Evolutionary conservation across 2,797 vertebrate genomes (phyloP).

Genomic region (Enteromius radiatus): DNA sequence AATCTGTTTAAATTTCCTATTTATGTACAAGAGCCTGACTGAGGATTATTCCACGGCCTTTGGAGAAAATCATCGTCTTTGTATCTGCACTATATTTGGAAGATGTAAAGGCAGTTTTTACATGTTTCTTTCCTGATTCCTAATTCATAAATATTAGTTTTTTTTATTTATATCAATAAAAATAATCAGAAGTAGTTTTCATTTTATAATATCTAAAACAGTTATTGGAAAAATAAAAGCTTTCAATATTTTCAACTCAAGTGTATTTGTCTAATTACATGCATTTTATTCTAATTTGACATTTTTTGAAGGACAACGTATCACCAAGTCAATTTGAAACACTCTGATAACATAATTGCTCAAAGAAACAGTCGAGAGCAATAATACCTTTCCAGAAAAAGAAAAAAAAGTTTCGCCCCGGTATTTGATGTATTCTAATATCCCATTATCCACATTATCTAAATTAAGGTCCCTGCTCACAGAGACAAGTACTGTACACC

Average conservation of each 20-base stretch:
- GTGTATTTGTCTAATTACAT: neutral
- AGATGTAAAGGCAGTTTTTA: neutral
- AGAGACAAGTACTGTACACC: conserved; percentile 56
- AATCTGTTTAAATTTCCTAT: conserved; percentile 45
- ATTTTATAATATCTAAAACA: neutral
- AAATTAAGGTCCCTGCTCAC: conserved; percentile 59
- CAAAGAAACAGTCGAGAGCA: neutral
- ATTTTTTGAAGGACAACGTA: conserved; percentile 6
- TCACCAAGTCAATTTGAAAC: conserved; percentile 5
- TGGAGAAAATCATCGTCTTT: neutral
- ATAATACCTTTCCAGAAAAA: conserved; percentile 3
- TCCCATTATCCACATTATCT: conserved; percentile 62
- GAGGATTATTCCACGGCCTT: conserved; percentile 32
- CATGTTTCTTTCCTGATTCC: neutral
- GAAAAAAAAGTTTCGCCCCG: conserved; percentile 26
- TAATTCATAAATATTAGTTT: neutral
- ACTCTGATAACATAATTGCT: conserved; percentile 1
- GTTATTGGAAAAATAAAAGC: neutral
- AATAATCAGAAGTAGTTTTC: neutral
- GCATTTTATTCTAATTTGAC: conserved; percentile 4
- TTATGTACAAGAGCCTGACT: conserved; percentile 25
- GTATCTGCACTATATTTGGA: neutral
- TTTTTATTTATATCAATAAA: neutral
- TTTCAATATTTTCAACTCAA: neutral
- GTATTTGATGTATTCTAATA: conserved; percentile 50